Evolutionary conservation across 2,888 invertebrate species (phyloP).

Genomic region (Frankliniella fusca): DNA sequence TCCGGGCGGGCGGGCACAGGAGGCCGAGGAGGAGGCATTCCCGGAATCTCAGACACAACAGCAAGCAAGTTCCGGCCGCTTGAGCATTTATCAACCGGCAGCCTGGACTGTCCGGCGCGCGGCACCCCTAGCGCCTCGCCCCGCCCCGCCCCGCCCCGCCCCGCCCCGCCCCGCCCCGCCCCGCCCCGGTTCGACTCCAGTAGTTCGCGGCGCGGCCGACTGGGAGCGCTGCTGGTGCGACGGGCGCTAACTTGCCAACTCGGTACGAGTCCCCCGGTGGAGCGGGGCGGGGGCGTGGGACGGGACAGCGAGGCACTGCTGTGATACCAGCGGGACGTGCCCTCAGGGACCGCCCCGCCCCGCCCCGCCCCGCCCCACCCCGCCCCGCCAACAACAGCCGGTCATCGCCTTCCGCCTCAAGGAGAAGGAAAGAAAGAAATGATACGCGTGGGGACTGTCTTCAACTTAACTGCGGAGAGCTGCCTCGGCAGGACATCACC

Average conservation of each 20-base stretch:
- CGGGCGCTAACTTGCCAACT: background rate
- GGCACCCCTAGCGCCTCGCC: too few species aligned
- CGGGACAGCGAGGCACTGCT: too few species aligned
- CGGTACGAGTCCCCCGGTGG: conserved; percentile 1
- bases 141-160: background rate
- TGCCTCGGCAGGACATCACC: too few species aligned
- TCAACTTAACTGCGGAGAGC: too few species aligned
- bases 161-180: too few species aligned
- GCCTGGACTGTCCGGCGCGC: background rate
- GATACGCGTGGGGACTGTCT: too few species aligned
- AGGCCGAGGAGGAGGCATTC: background rate
- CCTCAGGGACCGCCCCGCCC: too few species aligned
- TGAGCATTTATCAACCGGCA: conserved; percentile 4
- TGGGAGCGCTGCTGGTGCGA: background rate
- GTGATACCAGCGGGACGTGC: too few species aligned
- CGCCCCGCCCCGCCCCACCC: too few species aligned
- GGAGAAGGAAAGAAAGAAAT: too few species aligned
- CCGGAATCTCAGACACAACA: background rate
- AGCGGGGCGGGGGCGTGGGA: background rate
- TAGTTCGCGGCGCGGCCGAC: background rate
- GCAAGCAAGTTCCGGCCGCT: background rate
- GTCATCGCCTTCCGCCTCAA: too few species aligned
- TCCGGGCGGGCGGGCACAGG: background rate
- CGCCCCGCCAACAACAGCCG: too few species aligned
- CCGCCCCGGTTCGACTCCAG: background rate